Percentiles rank a stretch among this genome's conserved stretches.
These are phyloP conservation scores for Fragum sueziense DNA, from an alignment of 2,888 invertebrate genomes.

Conservation along the genomic window DNA sequence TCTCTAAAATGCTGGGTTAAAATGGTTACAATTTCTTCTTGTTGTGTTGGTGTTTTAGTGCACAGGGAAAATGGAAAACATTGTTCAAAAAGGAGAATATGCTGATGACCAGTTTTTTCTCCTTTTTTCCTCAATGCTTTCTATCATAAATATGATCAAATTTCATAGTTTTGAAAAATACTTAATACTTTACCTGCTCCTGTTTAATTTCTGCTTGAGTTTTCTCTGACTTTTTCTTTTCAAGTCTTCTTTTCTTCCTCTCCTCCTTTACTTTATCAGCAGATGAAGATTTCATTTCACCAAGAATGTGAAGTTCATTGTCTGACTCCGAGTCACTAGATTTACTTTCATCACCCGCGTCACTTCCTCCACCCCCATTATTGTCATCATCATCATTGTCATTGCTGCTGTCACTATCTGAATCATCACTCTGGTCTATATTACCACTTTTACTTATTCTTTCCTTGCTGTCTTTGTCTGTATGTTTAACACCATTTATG, in stretches of 20 bases:
- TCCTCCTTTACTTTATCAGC: conserved; percentile 30
- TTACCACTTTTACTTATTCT: background rate
- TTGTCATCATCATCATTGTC: conserved; percentile 8
- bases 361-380: background rate
- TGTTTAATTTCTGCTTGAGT: conserved; percentile 65
- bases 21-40: too few relatives aligned
- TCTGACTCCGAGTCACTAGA: conserved; percentile 27
- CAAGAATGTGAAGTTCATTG: conserved; percentile 64
- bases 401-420: background rate
- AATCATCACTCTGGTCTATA: background rate
- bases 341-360: background rate
- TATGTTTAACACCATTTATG: background rate
- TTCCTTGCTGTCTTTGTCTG: background rate
- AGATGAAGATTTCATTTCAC: conserved; percentile 65
- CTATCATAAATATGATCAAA: too few relatives aligned
- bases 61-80: background rate
- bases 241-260: conserved; percentile 76
- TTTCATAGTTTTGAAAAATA: too few relatives aligned
- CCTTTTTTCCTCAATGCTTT: too few relatives aligned
- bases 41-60: too few relatives aligned
- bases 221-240: conserved; percentile 63
- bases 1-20: too few relatives aligned
- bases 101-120: background rate
- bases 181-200: conserved; percentile 64
- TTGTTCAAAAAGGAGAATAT: background rate